A percentile compares a stretch with the other conserved stretches of the same genome.
Evolutionary conservation across 2,797 vertebrate species (phyloP).

Genomic region (Hyperoplus lanceolatus): DNA sequence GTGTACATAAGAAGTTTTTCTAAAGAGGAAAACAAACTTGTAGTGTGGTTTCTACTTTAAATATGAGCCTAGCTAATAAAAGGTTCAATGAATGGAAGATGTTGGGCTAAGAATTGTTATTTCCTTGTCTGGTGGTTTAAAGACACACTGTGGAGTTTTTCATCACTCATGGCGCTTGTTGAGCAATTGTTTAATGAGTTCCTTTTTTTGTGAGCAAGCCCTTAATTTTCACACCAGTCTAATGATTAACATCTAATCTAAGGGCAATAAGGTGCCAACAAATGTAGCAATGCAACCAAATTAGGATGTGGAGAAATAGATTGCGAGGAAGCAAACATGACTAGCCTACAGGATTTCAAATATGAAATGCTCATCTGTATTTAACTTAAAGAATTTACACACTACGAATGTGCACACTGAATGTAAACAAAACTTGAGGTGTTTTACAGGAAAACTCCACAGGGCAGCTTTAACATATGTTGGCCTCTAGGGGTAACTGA

Average conservation of each 20-base stretch:
- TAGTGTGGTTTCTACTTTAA: slow-evolving; percentile 99
- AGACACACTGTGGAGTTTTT: neutral
- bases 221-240: neutral
- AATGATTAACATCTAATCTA: neutral
- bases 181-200: neutral
- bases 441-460: neutral
- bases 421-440: neutral
- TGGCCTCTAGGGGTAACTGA: neutral
- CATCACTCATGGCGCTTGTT: neutral
- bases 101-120: neutral
- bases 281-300: no score
- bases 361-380: neutral
- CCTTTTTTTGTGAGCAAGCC: neutral
- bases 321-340: neutral
- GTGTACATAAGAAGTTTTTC: slow-evolving; percentile 94
- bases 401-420: neutral
- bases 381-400: no score
- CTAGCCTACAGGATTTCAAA: neutral
- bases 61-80: slow-evolving; percentile 97
- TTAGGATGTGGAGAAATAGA: neutral
- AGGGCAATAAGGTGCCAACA: neutral
- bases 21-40: slow-evolving; percentile 87
- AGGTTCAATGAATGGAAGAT: slow-evolving; percentile 86
- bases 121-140: slow-evolving; percentile 8
- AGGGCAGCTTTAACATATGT: neutral